A percentile compares a stretch with the other conserved stretches of the same genome.
These are phyloP conservation scores for Falco naumanni DNA, from an alignment of 2,797 vertebrate species.

Conservation along the genomic window DNA sequence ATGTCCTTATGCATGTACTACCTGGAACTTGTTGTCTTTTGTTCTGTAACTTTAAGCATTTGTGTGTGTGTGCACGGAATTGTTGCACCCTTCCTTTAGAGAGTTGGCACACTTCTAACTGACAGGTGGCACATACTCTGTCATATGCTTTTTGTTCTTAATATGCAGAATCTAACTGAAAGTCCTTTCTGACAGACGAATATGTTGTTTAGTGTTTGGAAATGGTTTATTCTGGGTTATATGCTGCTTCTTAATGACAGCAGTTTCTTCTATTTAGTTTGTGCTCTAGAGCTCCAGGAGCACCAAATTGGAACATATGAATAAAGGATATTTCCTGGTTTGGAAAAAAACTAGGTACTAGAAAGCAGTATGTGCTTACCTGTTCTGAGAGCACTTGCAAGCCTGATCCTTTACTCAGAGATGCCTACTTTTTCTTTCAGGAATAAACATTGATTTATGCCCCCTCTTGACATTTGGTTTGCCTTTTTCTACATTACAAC, in stretches of 20 bases:
- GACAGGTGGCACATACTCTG: background rate
- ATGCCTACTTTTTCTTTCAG: background rate
- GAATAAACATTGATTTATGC: background rate
- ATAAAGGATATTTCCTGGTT: background rate
- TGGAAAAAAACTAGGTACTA: background rate
- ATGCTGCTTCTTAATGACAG: background rate
- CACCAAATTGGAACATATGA: background rate
- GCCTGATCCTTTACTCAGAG: background rate
- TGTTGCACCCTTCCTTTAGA: background rate
- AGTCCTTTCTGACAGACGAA: background rate
- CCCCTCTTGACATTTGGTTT: background rate
- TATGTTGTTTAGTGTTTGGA: background rate
- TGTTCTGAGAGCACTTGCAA: background rate
- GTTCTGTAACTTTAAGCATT: background rate
- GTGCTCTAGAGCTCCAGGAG: background rate
- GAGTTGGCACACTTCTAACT: background rate
- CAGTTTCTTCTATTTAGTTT: background rate
- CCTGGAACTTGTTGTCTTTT: background rate
- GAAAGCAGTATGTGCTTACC: background rate
- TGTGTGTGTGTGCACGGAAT: background rate
- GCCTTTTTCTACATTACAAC: background rate
- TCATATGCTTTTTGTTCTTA: background rate
- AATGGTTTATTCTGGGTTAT: background rate
- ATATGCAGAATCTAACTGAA: background rate
- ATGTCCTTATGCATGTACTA: background rate